Evolutionary conservation across 92 coral and sea anemone species (phyloP), one percentile per base, ranked within the genome.

Genomic region (Parazoanthus swiftii): DNA sequence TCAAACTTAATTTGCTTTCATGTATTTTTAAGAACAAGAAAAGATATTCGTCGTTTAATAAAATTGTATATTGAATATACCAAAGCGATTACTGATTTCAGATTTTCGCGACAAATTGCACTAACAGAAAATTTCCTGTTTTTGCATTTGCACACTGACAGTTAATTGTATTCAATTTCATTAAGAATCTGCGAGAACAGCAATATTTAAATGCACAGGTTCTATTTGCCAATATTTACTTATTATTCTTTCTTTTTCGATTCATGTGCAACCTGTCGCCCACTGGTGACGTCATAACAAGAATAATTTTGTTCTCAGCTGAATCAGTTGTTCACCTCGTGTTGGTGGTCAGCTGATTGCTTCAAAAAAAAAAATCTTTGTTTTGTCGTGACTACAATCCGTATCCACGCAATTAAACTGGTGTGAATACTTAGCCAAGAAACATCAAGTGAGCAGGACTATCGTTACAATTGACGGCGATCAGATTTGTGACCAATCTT

Each of bases 81-180:
- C 46, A 5, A 8, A 21, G 80, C 23, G 15, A 39, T n/a, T 36
- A 29, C 33, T 29, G 33, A 37, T 74, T 36, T 37, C 37, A 10
- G 78, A 6, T 72, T 26, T 26, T 26, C 76, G 76, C 76, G 15
- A 13, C 42, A 72, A 18, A 37, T 35, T 74, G 38, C 21, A 16
- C 38, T 11, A 36, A 74, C 18, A 74, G 11, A 23, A 75, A 39
- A 74, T 44, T 1, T 39, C 80, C 80, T 76, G 80, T 37, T 76
- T 39, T 76, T 76, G 51, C 48, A 18, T 76, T 76, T 76, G 23
- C 26, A 76, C 39, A 76, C 80, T 76, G 1, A 3, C 10, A n/a
- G 51, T 76, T 76, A 76, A 76, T 76, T 76, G 54, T 76, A 38
- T 76, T 39, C 80, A 76, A 76, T 39, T 18, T 39, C 80, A 76